These are phyloP conservation scores for Drosophila virilis DNA, from an alignment of 1,140 invertebrate species.

Conservation along the genomic window DNA sequence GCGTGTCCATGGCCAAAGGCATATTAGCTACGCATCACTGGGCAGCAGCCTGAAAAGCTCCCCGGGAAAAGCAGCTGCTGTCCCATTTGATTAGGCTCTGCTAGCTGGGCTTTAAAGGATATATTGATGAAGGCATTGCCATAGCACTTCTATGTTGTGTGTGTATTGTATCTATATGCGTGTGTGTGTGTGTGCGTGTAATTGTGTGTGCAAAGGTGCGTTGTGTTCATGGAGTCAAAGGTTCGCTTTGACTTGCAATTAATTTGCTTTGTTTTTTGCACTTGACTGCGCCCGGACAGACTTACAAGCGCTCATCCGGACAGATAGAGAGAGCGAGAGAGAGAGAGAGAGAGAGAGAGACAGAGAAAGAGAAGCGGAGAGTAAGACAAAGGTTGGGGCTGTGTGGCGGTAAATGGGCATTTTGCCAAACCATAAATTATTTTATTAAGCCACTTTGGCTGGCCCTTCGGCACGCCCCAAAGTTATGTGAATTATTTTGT, in stretches of 20 bases:
- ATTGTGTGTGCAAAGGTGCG: slow-evolving; percentile 56
- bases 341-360: background rate
- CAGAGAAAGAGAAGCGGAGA: slow-evolving; percentile 12
- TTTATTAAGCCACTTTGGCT: slow-evolving; percentile 80
- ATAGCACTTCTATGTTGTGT: slow-evolving; percentile 21
- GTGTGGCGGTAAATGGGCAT: slow-evolving; percentile 59
- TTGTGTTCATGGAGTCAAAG: slow-evolving; percentile 68
- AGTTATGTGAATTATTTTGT: slow-evolving; percentile 81
- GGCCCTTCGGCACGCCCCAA: slow-evolving; percentile 63
- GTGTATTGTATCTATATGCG: background rate
- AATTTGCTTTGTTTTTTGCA: slow-evolving; percentile 82
- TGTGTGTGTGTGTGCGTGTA: slow-evolving; percentile 7
- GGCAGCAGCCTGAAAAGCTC: slow-evolving; percentile 38
- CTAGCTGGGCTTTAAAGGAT: slow-evolving; percentile 57
- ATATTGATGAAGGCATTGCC: slow-evolving; percentile 80
- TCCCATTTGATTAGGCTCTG: slow-evolving; percentile 77
- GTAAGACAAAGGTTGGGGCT: background rate
- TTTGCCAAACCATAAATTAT: slow-evolving; percentile 74
- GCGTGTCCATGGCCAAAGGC: slow-evolving; percentile 58
- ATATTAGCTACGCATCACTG: slow-evolving; percentile 76
- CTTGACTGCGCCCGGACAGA: slow-evolving; percentile 54
- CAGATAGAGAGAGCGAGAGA: slow-evolving; percentile 4
- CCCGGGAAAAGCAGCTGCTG: slow-evolving; percentile 56
- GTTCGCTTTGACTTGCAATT: slow-evolving; percentile 82
- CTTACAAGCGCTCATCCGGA: slow-evolving; percentile 8